These are phyloP conservation scores for Dicrurus megarhynchus DNA, from an alignment of 2,113 vertebrate genomes.

Conservation along the genomic window DNA sequence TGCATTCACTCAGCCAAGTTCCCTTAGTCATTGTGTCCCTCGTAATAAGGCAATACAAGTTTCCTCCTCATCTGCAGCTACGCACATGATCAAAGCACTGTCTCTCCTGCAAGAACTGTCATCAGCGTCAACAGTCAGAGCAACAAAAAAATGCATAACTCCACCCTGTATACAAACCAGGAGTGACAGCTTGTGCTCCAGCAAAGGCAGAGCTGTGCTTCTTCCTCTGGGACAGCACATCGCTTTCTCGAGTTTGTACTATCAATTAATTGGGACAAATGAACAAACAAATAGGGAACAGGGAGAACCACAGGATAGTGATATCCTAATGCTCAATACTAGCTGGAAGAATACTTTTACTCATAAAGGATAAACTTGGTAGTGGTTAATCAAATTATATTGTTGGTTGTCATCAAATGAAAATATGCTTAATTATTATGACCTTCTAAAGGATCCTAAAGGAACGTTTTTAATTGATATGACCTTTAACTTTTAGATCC, in stretches of 20 bases:
- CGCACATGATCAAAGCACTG: background rate
- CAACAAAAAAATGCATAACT: conserved; percentile 13
- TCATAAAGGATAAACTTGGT: background rate
- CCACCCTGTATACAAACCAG: conserved; percentile 24
- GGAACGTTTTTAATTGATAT: background rate
- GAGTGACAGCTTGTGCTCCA: background rate
- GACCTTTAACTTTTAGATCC: background rate
- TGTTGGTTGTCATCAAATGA: background rate
- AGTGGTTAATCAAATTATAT: background rate
- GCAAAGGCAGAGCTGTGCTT: background rate
- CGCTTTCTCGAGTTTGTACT: background rate
- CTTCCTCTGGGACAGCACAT: background rate
- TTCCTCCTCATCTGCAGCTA: background rate
- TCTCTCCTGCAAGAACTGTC: background rate
- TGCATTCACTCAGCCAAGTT: background rate
- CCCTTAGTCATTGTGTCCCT: background rate
- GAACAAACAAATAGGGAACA: background rate
- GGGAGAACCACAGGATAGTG: background rate
- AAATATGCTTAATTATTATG: background rate
- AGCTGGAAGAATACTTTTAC: background rate
- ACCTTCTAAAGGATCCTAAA: background rate
- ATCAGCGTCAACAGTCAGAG: background rate
- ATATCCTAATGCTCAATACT: background rate
- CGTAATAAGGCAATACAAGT: background rate
- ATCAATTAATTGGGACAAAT: background rate